phyloP scores from a whole-genome alignment of 2,113 vertebrate genomes.

The Istiophorus platypterus region DNA sequence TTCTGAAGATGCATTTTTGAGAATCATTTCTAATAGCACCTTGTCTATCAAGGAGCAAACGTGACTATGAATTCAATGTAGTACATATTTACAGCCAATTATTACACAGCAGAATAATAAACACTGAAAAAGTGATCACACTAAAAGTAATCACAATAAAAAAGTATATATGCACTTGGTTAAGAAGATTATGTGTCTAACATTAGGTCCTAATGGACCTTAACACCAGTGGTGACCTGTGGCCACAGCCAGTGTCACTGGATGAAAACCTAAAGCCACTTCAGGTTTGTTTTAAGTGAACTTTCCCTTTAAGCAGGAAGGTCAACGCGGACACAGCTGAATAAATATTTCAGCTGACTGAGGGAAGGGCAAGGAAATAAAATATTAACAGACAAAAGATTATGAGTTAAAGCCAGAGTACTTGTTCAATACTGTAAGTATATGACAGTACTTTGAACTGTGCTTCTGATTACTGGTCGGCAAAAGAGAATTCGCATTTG shows the following conservation, averaged over 20 bases:
- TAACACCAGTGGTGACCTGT: not conserved
- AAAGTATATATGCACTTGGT: not conserved
- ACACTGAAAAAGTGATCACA: not conserved
- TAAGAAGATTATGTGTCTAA: not conserved
- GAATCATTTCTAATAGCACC: no score
- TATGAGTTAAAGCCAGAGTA: conserved; percentile 56
- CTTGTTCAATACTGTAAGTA: conserved; percentile 54
- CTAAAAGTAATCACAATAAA: not conserved
- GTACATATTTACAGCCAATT: no score
- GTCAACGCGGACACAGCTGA: conserved; percentile 61
- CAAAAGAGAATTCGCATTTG: conserved; percentile 55
- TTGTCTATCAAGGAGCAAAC: no score
- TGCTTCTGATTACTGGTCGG: conserved; percentile 52
- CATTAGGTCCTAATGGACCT: not conserved
- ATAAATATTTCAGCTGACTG: conserved; percentile 51
- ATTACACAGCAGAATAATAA: not conserved
- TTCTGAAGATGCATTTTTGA: no score
- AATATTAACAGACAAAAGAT: conserved; percentile 75
- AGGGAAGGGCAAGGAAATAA: conserved; percentile 67
- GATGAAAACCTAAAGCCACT: not conserved
- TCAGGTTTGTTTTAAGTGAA: conserved; percentile 4
- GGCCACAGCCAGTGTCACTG: not conserved
- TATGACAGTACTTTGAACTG: conserved; percentile 77
- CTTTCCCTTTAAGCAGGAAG: conserved; percentile 61
- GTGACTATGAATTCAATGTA: no score